These are phyloP conservation scores for Cryptocephalus moraei DNA, from an alignment of 2,888 invertebrate species.

Conservation along the genomic window DNA sequence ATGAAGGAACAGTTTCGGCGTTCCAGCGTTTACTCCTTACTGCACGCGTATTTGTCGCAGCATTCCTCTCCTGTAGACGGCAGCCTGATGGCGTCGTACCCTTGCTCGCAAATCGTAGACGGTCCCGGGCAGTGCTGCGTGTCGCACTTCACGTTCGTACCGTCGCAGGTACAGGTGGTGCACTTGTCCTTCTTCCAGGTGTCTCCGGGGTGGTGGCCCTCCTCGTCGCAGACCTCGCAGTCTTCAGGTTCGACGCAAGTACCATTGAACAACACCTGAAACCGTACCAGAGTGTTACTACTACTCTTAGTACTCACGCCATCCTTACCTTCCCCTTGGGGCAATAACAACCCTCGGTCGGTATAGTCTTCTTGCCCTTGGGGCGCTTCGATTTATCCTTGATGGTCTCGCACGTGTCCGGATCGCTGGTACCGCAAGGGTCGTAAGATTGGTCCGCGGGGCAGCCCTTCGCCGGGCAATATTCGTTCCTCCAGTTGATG, in stretches of 20 bases:
- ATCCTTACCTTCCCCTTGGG: conserved; percentile 59
- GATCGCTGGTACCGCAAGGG: conserved; percentile 51
- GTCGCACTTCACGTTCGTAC: conserved; percentile 53
- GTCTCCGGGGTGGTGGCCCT: conserved; percentile 58
- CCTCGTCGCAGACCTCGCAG: conserved; percentile 66
- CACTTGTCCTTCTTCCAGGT: conserved; percentile 62
- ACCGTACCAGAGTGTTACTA: neutral
- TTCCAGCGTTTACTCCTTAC: conserved; percentile 34
- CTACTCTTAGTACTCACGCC: conserved; percentile 38
- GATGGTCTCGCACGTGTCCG: conserved; percentile 54
- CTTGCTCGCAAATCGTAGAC: conserved; percentile 51
- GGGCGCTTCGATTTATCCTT: conserved; percentile 33
- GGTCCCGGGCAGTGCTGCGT: conserved; percentile 46
- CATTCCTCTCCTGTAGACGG: conserved; percentile 49
- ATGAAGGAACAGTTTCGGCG: no score
- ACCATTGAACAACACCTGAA: conserved; percentile 54
- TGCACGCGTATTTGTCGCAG: conserved; percentile 60
- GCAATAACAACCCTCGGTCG: conserved; percentile 77
- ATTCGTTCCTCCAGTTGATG: conserved; percentile 55
- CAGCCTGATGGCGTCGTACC: conserved; percentile 44
- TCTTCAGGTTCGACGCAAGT: conserved; percentile 58
- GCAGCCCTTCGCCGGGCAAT: conserved; percentile 58
- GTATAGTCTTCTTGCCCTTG: conserved; percentile 17
- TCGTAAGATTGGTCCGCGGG: conserved; percentile 40
- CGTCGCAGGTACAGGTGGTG: conserved; percentile 59